Percentiles rank a stretch among this genome's conserved stretches.
These are phyloP conservation scores for Nasonia vitripennis DNA, from an alignment of 1,140 invertebrate species.

Conservation along the genomic window DNA sequence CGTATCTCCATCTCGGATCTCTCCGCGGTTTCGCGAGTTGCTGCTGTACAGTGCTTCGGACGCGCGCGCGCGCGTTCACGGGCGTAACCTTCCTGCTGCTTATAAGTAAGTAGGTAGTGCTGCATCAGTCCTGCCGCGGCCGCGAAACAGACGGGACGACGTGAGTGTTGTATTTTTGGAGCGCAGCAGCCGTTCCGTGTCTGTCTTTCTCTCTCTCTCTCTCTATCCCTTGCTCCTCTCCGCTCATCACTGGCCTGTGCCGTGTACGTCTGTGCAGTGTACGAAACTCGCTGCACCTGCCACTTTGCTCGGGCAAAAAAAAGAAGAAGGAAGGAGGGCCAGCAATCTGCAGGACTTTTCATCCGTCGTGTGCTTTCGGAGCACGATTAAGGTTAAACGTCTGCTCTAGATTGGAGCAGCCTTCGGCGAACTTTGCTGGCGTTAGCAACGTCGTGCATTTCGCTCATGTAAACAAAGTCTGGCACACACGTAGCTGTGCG, in stretches of 20 bases:
- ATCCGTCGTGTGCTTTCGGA: background rate
- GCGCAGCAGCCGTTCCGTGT: background rate
- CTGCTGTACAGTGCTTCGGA: background rate
- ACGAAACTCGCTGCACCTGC: background rate
- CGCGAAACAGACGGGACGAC: background rate
- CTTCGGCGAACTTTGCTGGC: background rate
- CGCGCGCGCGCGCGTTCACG: background rate
- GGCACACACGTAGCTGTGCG: background rate
- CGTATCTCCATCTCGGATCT: background rate
- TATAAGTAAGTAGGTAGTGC: background rate
- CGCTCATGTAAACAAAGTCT: constrained; percentile 1
- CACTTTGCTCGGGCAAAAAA: background rate
- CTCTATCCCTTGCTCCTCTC: background rate
- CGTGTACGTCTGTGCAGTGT: too few species aligned
- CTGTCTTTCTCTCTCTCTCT: constrained; percentile 6
- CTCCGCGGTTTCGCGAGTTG: background rate
- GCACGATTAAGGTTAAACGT: background rate
- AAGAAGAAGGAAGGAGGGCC: background rate
- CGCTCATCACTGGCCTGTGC: too few species aligned
- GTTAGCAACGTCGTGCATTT: background rate
- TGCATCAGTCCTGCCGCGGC: background rate
- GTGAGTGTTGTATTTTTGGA: constrained; percentile 27
- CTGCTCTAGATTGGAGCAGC: background rate
- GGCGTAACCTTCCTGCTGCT: constrained; percentile 9
- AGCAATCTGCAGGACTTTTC: background rate